phyloP scores from a whole-genome alignment of 2,888 invertebrate species.

The Nemotelus pantherinus region DNA sequence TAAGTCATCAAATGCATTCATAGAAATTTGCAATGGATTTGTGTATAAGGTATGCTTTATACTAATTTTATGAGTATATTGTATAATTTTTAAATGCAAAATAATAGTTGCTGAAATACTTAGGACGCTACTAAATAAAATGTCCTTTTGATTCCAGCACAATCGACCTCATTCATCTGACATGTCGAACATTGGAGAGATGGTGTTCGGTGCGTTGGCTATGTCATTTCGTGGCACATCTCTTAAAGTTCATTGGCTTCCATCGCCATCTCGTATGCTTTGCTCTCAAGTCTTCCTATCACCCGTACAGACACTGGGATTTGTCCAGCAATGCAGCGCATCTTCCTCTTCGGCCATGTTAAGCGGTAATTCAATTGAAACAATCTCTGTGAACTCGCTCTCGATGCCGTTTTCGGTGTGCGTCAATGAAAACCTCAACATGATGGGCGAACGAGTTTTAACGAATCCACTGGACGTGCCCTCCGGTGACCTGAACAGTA shows the following conservation, averaged over 20 bases:
- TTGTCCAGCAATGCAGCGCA: slow-evolving; percentile 17
- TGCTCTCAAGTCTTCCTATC: slow-evolving; percentile 73
- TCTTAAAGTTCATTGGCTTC: slow-evolving; percentile 76
- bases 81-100: neutral
- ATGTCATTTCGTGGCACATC: slow-evolving; percentile 88
- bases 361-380: slow-evolving; percentile 60
- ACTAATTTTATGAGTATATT: neutral
- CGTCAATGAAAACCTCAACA: slow-evolving; percentile 52
- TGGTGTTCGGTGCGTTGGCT: slow-evolving; percentile 91
- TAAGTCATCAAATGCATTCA: slow-evolving; percentile 60
- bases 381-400: slow-evolving; percentile 62
- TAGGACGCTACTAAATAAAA: neutral
- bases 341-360: slow-evolving; percentile 5
- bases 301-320: slow-evolving; percentile 61
- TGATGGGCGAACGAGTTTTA: slow-evolving; percentile 37
- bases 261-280: slow-evolving; percentile 66
- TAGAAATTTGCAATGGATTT: slow-evolving; percentile 73
- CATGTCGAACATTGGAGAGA: slow-evolving; percentile 82
- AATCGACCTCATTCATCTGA: slow-evolving; percentile 73
- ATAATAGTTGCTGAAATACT: neutral
- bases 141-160: slow-evolving; percentile 66
- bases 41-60: slow-evolving; percentile 70
- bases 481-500: slow-evolving; percentile 52
- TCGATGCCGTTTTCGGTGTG: slow-evolving; percentile 59
- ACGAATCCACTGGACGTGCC: slow-evolving; percentile 63